Conservation (phyloP, 2,797 vertebrate genomes). For the Brachymystax lenok region DNA sequence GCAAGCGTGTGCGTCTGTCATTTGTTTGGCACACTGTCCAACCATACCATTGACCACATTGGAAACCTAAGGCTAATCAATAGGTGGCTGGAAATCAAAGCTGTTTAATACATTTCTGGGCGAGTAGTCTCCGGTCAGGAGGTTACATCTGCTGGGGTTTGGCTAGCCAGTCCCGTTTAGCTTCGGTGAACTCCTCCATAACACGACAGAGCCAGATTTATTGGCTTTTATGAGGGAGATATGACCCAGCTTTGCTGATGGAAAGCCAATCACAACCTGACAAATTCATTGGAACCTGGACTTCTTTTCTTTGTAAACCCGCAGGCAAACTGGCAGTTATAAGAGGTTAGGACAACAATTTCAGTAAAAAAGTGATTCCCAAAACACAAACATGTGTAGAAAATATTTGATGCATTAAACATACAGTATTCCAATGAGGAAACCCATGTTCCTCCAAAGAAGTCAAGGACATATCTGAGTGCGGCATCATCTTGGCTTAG, state of each 20-base stretch:
- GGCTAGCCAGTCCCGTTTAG: constrained; percentile 7
- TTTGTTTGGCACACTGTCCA: constrained; percentile 15
- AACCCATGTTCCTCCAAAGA: not conserved
- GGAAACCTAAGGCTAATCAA: constrained; percentile 33
- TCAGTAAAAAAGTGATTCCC: not conserved
- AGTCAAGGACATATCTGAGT: not conserved
- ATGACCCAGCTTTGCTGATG: constrained; percentile 31
- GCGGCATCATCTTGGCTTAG: not conserved
- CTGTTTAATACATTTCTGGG: constrained; percentile 37
- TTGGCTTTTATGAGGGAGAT: constrained; percentile 29
- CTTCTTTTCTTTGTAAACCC: constrained; percentile 10
- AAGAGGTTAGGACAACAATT: not conserved
- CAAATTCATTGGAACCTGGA: constrained; percentile 24
- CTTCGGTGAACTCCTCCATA: constrained; percentile 41
- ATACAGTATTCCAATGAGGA: not conserved
- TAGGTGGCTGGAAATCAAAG: constrained; percentile 34
- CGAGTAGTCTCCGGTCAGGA: constrained; percentile 42
- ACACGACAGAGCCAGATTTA: constrained; percentile 55
- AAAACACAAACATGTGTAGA: not conserved
- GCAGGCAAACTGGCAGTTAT: not conserved
- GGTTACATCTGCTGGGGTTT: constrained; percentile 36
- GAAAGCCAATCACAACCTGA: constrained; percentile 19
- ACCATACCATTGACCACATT: not conserved
- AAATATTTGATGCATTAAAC: not conserved
- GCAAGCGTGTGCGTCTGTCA: constrained; percentile 12